Percentiles rank a stretch among this genome's conserved stretches.
phyloP scores from a whole-genome alignment of 2,797 vertebrate genomes.

The Pygocentrus nattereri region DNA sequence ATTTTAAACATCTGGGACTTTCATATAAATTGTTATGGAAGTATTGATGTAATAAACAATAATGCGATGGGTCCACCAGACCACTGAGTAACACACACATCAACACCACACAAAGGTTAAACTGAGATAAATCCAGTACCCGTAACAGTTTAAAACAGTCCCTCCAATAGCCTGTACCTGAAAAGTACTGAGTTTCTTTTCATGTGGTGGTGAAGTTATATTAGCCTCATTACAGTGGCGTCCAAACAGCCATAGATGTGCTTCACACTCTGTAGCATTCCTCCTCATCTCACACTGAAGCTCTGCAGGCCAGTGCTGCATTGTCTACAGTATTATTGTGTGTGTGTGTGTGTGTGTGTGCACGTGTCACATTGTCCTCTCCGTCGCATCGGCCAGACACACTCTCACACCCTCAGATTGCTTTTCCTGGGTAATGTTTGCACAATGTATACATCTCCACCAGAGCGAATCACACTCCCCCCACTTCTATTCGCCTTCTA shows the following conservation, averaged over 20 bases:
- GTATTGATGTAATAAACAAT: too few relatives aligned
- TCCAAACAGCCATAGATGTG: neutral
- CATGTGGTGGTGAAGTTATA: neutral
- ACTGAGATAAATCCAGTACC: neutral
- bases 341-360: conserved; percentile 29
- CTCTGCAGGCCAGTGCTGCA: conserved; percentile 3
- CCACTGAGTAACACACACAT: too few relatives aligned
- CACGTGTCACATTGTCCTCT: conserved; percentile 42
- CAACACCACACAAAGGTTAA: too few relatives aligned
- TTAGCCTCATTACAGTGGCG: neutral
- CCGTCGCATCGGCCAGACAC: conserved; percentile 42
- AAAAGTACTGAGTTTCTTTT: neutral
- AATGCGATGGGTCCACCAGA: too few relatives aligned
- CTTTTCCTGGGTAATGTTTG: conserved; percentile 58
- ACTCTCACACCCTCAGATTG: conserved; percentile 55
- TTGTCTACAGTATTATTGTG: conserved; percentile 7
- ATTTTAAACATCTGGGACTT: too few relatives aligned
- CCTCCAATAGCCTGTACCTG: too few relatives aligned
- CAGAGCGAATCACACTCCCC: conserved; percentile 57
- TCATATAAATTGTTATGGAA: too few relatives aligned
- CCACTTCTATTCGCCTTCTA: conserved; percentile 46
- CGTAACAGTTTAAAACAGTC: neutral
- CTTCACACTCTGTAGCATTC: conserved; percentile 8
- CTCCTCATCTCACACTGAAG: neutral
- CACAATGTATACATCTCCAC: conserved; percentile 60